Evolutionary conservation across 2,888 invertebrate genomes (phyloP), one percentile per base, ranked within the genome.

Genomic region (Nowickia ferox): DNA sequence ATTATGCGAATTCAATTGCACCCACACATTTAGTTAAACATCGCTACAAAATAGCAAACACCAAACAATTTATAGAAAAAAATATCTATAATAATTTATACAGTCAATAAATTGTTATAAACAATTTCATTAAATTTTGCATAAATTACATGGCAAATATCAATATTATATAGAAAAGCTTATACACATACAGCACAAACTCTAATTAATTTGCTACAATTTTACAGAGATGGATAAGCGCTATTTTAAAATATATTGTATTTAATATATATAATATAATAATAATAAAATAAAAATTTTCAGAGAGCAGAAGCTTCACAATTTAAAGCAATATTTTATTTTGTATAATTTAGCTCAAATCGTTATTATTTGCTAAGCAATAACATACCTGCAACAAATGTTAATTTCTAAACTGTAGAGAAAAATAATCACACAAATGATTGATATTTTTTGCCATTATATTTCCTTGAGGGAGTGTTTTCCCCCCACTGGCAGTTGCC

Each of bases 41-140:
- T 5, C 19, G 61, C 38, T n/a, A 22, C 42, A 38, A 51, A 55
- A 53, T 55, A 17, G 42, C 57, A n/a, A 57, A 57, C 10, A 15
- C 15, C 15, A 44, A 15, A 40, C 17, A 55, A 38, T 48, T 48
- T 51, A 51, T n/a, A 30, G 0, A n/a, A 61, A 61, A 30, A 30
- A 30, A 55, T 30, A 42, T 38, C 13, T 3, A 11, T 44, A 11
- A 6, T 38, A 17, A 72, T 79, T 48, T 19, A 44, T 79, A 19
- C 51, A 71, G 17, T 63, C 53, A 79, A 63, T 55, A 53, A 71
- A 71, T 79, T 79, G 63, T 71, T 79, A 79, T 79, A 79, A 79
- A 71, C 78, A 79, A 79, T 63, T 79, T 79, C 63, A 79, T 79
- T 79, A 79, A 71, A 79, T 79, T 79, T 71, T 22, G 61, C 78